Evolutionary conservation across 2,797 vertebrate species (phyloP).

Genomic region (Esox lucius): DNA sequence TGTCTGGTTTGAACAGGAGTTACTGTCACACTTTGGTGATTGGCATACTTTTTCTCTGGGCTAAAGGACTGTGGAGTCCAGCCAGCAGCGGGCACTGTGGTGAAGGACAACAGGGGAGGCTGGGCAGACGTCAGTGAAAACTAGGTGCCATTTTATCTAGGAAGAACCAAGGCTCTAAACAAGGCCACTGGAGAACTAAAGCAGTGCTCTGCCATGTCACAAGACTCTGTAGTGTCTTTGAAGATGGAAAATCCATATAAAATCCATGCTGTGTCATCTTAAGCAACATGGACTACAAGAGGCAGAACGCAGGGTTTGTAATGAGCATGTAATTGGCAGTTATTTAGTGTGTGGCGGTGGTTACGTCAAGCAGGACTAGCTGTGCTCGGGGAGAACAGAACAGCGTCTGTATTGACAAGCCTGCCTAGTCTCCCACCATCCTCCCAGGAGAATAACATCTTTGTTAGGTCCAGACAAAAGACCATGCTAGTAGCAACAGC

Average conservation of each 20-base stretch:
- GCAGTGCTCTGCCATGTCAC: not conserved
- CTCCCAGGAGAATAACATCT: slow-evolving; percentile 10
- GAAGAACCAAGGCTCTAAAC: not conserved
- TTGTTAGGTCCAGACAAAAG: slow-evolving; percentile 3
- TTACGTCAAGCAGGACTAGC: not conserved
- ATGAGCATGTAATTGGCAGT: not conserved
- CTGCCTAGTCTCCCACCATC: slow-evolving; percentile 17
- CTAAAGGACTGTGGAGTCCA: not conserved
- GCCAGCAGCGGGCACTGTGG: not conserved
- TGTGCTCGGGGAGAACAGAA: slow-evolving; percentile 17
- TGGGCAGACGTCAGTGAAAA: not conserved
- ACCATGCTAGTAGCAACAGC: slow-evolving; percentile 20
- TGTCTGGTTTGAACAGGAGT: slow-evolving; percentile 29
- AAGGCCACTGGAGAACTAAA: not conserved
- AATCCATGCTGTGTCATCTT: not conserved
- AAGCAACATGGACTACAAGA: not conserved
- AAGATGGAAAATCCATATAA: too few species aligned
- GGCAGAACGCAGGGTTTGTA: not conserved
- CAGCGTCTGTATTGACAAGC: slow-evolving; percentile 23
- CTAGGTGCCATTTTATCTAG: not conserved
- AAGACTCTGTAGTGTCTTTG: not conserved
- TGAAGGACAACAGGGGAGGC: not conserved
- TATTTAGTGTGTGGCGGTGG: not conserved
- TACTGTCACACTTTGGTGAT: slow-evolving; percentile 38
- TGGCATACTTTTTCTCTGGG: slow-evolving; percentile 12